Base-by-base conservation (phyloP, 2,113 vertebrate species). In the Mustela nigripes region DNA sequence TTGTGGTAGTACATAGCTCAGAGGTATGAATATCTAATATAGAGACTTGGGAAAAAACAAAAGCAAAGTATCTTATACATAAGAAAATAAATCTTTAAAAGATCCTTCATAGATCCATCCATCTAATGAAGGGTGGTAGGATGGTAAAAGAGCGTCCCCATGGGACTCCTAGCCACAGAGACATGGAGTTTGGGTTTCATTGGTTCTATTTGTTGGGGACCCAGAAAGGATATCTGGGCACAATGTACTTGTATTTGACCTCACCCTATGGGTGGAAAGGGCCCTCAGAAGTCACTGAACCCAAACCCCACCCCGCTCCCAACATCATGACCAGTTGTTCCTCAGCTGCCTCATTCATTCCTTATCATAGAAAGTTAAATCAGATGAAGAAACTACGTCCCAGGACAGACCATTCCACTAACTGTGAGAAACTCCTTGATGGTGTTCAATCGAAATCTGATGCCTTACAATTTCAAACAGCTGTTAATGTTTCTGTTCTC, bases 401-500 rank as follows among this genome's bases (percentile, higher is more conserved):
- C 45, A 53, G 82, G 69, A 92, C 76, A 89, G 58, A 14, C 60
- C 78, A 82, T n/a, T 92, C 76, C 94, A 94, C 48, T 76, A 60
- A 53, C 87, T 81, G 63, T 80, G 96, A 98, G 92, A 97, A 96
- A 82, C 94, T 78, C 85, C 96, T 89, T 85, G 60, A 92, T 93
- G 65, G 91, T 78, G 71, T 62, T 88, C 93, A 81, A 7, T 60
- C 39, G 98, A 97, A 96, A 98, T 63, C 84, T 82, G 98, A 98
- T 26, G 14, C 97, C 84, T 82, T 31, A 58, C 94, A 81, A 97
- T 95, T 91, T 67, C 91, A 98, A 96, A 92, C 98, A 98, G 98
- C 97, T 98, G 98, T 91, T 93, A 96, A 86, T 97, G 94, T 98
- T 98, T 98, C 98, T 97, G 85, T 97, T 98, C 97, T 98, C 97